Base-by-base conservation (phyloP, 2,888 invertebrate species). In the Drosophila lutescens region DNA sequence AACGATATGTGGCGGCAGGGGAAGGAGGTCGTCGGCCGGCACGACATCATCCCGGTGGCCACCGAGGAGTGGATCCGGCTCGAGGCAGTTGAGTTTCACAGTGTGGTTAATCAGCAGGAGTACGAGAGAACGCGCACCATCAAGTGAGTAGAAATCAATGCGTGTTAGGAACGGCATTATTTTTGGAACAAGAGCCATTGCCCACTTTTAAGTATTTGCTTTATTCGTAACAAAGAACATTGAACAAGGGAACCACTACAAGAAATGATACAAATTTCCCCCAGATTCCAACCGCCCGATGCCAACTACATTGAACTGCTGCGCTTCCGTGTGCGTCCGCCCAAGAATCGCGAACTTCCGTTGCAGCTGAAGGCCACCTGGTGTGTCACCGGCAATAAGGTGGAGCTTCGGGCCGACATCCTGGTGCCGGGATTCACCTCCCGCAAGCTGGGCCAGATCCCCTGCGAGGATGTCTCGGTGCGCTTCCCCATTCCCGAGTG, bases 11-110 rank as follows among this genome's bases (percentile, higher is more conserved):
- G 97, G 92, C 94, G 99, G n/a, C 98, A 98, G 92, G 99, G 99
- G n/a, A 96, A 96, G 92, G 99, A 99, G 94, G 98, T 99, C 57
- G 99, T 99, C 1, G 98, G 99, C 0, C 94, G 99, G 4, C 98
- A 99, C 92, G 99, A 99, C 93, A 99, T 99, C 91, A 98, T 99
- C 91, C 99, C 99, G 23, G 98, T 98, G 17, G 97, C 97, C 72
- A 99, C 99, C 0, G 99, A 99, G 93, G 98, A 99, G 93, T 99
- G 99, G 99, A 99, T 99, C 90, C 95, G 98, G 43, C 94, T 99
- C 59, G 99, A 99, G 93, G 95, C 95, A 53, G 95, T 97, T 0
- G 98, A 99, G 92, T 98, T 99, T 92, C 99, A 99, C 93, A 95
- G 96, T 59, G 97, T 97, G 91, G 97, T 99, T 55, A 97, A 98